Evolutionary conservation across 1,140 invertebrate genomes (phyloP).

Genomic region (Planococcus citri): DNA sequence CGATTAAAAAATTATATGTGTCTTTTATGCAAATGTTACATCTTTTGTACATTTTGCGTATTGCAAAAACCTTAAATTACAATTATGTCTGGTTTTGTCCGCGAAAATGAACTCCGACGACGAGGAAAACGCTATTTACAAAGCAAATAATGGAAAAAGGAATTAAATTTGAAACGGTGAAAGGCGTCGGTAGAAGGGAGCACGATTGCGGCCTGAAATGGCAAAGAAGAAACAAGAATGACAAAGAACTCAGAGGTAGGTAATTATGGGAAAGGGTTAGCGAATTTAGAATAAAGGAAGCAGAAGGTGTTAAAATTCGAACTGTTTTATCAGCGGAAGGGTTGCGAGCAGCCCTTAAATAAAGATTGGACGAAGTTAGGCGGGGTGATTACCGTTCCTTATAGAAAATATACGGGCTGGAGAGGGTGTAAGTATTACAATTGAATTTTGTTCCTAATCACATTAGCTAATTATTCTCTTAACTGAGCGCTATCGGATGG

Average conservation of each 20-base stretch:
- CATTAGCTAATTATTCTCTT: constrained; percentile 20
- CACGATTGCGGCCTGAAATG: constrained; percentile 16
- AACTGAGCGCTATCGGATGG: constrained; percentile 12
- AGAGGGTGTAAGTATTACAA: constrained; percentile 20
- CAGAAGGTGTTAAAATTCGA: constrained; percentile 19
- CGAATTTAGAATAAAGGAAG: constrained; percentile 15
- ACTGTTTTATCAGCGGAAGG: constrained; percentile 18
- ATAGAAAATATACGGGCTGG: not conserved
- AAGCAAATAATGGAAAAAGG: constrained; percentile 20
- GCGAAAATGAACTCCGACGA: constrained; percentile 15
- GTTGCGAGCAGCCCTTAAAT: constrained; percentile 17
- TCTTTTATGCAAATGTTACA: constrained; percentile 15
- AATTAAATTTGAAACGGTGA: constrained; percentile 17
- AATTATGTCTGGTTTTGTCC: constrained; percentile 16
- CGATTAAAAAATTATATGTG: not conserved
- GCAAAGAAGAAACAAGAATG: constrained; percentile 19
- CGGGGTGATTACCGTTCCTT: not conserved
- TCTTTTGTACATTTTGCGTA: constrained; percentile 3
- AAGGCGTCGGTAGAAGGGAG: not conserved
- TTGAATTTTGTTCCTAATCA: constrained; percentile 19
- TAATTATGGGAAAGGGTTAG: constrained; percentile 12
- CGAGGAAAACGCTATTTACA: constrained; percentile 16
- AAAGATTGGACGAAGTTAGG: not conserved
- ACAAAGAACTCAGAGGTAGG: constrained; percentile 13
- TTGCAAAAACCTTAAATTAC: constrained; percentile 18